Evolutionary conservation across 2,113 vertebrate genomes (phyloP).

Genomic region (Athene noctua): DNA sequence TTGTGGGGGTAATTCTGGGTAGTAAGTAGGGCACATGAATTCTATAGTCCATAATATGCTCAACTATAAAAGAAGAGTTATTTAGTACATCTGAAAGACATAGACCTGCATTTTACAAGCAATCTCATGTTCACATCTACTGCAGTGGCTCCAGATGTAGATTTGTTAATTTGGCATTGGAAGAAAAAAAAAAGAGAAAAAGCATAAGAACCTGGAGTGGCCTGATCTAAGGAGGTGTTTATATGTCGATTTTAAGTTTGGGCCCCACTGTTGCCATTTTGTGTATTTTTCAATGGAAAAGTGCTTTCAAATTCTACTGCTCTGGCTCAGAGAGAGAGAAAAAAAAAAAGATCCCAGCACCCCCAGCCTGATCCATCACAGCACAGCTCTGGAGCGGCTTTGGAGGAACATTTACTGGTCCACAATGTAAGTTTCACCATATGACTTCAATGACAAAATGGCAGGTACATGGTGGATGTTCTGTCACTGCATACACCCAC

Average conservation of each 20-base stretch:
- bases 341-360: neutral
- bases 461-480: neutral
- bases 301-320: neutral
- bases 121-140: neutral
- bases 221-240: neutral
- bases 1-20: neutral
- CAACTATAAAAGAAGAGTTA: neutral
- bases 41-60: neutral
- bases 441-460: neutral
- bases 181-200: neutral
- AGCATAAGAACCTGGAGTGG: neutral
- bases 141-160: neutral
- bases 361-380: neutral
- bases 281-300: neutral
- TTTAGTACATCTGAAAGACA: neutral
- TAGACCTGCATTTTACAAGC: neutral
- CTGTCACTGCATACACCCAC: fast-evolving
- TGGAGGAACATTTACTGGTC: neutral
- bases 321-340: neutral
- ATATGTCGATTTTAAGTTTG: neutral
- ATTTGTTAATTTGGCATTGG: neutral
- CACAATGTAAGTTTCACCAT: fast-evolving
- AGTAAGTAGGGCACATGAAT: neutral
- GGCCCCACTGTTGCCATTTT: neutral
- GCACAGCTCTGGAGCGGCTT: neutral